Conservation (phyloP, 2,113 vertebrate species). For the Ivindomyrus marchei region DNA sequence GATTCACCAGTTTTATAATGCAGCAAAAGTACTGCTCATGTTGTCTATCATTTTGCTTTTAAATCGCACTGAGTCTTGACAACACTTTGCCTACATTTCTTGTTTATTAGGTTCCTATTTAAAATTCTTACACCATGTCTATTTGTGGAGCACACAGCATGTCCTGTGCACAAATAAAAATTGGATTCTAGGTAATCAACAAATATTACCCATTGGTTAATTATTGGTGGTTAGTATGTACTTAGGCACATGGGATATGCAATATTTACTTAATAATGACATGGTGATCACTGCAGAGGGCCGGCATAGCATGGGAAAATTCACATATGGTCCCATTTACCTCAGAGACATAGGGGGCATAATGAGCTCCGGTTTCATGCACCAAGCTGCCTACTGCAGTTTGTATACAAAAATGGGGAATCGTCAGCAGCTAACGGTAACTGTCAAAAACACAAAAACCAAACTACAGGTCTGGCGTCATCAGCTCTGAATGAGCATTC, state of each 20-base stretch:
- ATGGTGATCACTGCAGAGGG: neutral
- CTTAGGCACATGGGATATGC: neutral
- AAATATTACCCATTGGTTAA: neutral
- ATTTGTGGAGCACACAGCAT: neutral
- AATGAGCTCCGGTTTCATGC: neutral
- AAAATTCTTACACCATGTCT: neutral
- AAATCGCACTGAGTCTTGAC: neutral
- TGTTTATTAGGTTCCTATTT: neutral
- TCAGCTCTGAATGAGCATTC: neutral
- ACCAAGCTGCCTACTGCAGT: neutral
- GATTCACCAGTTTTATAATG: neutral
- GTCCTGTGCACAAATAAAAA: neutral
- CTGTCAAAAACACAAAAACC: neutral
- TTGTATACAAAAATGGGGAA: neutral
- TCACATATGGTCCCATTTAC: neutral
- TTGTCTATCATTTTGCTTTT: neutral
- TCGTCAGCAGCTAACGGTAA: neutral
- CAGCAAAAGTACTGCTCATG: neutral
- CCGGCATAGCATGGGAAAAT: constrained; percentile 7
- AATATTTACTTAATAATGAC: neutral
- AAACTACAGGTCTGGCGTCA: neutral
- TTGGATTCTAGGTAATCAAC: neutral
- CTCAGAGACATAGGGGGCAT: neutral
- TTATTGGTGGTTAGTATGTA: neutral
- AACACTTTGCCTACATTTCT: neutral